Conservation (phyloP, 2,113 vertebrate genomes). For the Takifugu flavidus region DNA sequence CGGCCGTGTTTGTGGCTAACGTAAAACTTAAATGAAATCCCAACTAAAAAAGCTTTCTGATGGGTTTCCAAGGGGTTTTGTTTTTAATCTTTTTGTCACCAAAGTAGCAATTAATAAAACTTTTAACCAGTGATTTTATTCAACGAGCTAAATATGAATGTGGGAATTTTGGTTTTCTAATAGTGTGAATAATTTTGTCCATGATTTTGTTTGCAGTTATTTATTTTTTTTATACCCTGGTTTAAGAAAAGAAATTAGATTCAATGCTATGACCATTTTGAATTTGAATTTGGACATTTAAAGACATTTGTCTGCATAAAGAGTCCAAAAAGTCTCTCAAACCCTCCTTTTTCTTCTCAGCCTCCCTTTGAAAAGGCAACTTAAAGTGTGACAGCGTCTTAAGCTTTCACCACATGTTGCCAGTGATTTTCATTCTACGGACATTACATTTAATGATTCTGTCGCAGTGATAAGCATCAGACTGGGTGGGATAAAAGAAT, state of each 20-base stretch:
- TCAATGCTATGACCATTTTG: no score
- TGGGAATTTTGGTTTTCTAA: no score
- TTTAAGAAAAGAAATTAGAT: no score
- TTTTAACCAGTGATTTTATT: no score
- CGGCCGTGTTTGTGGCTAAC: constrained; percentile 19
- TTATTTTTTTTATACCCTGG: no score
- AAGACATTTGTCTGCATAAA: no score
- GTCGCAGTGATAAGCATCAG: constrained; percentile 78
- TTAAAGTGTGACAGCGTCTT: constrained; percentile 91
- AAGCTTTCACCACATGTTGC: constrained; percentile 83
- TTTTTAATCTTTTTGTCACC: no score
- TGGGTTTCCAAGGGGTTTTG: background rate
- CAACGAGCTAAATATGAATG: no score
- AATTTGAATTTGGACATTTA: no score
- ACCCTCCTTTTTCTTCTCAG: constrained; percentile 48
- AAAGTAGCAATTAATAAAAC: background rate
- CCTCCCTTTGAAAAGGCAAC: constrained; percentile 82
- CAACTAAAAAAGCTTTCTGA: background rate
- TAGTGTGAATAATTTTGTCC: constrained; percentile 34
- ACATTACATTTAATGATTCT: constrained; percentile 79
- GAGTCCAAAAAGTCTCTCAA: no score
- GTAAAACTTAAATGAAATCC: constrained; percentile 6
- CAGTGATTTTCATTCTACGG: constrained; percentile 80
- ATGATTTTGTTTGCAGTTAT: no score
- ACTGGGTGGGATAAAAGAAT: constrained; percentile 74